A percentile compares a stretch with the other conserved stretches of the same genome.
These are phyloP conservation scores for Chloropsis cyanopogon DNA, from an alignment of 2,113 vertebrate genomes.

Conservation along the genomic window DNA sequence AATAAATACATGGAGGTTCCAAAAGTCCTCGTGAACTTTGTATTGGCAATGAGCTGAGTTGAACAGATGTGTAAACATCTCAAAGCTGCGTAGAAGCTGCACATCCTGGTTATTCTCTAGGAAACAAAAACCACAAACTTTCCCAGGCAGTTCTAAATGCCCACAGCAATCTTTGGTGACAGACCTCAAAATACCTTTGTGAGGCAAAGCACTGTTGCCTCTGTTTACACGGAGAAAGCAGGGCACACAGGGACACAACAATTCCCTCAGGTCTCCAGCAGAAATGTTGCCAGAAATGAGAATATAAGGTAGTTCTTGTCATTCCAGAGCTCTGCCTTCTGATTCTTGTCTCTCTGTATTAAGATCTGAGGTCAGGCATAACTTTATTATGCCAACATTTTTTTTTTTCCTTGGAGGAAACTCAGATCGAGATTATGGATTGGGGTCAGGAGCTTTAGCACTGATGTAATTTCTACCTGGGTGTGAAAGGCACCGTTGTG, in stretches of 20 bases:
- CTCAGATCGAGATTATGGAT: not conserved
- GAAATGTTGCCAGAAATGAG: not conserved
- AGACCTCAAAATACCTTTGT: not conserved
- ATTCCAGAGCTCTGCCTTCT: not conserved
- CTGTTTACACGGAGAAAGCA: not conserved
- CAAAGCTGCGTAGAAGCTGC: not conserved
- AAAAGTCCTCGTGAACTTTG: not conserved
- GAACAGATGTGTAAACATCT: not conserved
- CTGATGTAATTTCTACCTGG: not conserved
- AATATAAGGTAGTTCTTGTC: not conserved
- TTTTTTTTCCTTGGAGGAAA: not conserved
- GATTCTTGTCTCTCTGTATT: not conserved
- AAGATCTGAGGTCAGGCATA: not conserved
- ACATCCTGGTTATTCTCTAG: not conserved
- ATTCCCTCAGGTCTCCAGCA: not conserved
- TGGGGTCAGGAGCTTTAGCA: not conserved
- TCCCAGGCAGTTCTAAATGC: not conserved
- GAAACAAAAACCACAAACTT: not conserved
- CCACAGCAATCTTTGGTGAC: not conserved
- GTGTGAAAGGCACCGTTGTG: not conserved
- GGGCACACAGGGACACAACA: not conserved
- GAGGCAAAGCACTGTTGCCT: not conserved
- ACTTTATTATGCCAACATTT: not conserved
- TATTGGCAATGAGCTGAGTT: not conserved
- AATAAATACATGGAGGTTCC: not conserved